Percentiles rank a stretch among this genome's conserved stretches.
phyloP scores from a whole-genome alignment of 2,888 invertebrate species.

The Drosophila hamatofila region DNA sequence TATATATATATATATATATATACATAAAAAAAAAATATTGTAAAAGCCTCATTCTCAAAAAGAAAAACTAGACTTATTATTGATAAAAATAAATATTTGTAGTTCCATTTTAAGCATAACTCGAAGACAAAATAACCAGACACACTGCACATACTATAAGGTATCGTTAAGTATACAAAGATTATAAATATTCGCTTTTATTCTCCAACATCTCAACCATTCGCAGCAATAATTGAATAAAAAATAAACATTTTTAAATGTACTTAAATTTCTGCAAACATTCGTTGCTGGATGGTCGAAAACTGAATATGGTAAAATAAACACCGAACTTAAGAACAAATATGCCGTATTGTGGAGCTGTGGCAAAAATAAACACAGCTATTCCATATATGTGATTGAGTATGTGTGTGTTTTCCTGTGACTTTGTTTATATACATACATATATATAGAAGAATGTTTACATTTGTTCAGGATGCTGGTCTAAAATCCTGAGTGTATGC shows the following conservation, averaged over 20 bases:
- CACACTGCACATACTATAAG: neutral
- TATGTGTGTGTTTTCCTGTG: neutral
- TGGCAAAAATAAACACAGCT: neutral
- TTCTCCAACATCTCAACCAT: neutral
- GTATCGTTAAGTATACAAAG: neutral
- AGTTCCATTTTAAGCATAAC: neutral
- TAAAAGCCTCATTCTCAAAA: neutral
- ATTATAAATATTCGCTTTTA: neutral
- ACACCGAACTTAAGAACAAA: neutral
- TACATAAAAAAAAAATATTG: neutral
- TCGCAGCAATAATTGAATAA: neutral
- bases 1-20: neutral
- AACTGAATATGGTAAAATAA: conserved; percentile 1
- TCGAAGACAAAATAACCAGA: neutral
- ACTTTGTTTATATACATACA: neutral
- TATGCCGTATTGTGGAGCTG: neutral
- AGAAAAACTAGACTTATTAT: neutral
- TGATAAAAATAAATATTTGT: conserved; percentile 1
- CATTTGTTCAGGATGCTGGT: neutral
- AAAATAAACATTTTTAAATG: neutral
- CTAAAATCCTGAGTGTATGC: too few species aligned
- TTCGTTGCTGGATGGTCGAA: neutral
- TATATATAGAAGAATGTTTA: neutral
- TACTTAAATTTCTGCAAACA: conserved; percentile 7
- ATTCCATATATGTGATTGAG: neutral